Evolutionary conservation across 2,888 invertebrate species (phyloP).

Genomic region (Cryptophagus acutangulus): DNA sequence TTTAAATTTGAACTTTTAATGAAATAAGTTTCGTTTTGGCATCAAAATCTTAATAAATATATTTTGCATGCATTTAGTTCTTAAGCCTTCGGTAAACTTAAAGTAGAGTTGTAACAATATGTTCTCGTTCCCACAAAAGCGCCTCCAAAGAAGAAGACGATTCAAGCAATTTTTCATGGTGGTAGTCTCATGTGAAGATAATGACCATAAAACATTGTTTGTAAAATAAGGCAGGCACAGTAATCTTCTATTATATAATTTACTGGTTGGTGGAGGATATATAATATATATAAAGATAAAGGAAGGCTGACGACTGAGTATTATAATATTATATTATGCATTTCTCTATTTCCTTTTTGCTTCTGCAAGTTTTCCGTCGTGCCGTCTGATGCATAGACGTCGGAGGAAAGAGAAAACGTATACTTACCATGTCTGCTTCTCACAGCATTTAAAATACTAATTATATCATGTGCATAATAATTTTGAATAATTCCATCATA

Average conservation of each 20-base stretch:
- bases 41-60: too few relatives aligned
- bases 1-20: too few relatives aligned
- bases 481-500: too few relatives aligned
- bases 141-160: not conserved
- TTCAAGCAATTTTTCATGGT: not conserved
- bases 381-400: not conserved
- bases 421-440: too few relatives aligned
- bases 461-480: too few relatives aligned
- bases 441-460: too few relatives aligned
- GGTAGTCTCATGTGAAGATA: conserved; percentile 2
- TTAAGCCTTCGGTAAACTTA: not conserved
- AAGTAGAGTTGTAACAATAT: not conserved
- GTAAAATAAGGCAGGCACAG: not conserved
- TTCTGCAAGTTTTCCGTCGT: not conserved
- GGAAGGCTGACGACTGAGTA: too few relatives aligned
- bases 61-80: too few relatives aligned
- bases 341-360: conserved; percentile 1
- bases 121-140: not conserved
- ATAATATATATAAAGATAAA: not conserved
- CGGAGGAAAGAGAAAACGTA: conserved; percentile 1
- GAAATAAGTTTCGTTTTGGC: too few relatives aligned
- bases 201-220: conserved; percentile 1
- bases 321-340: too few relatives aligned
- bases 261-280: too few relatives aligned
- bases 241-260: conserved; percentile 1